These are phyloP conservation scores for Gibbula magus DNA, from an alignment of 2,888 invertebrate species.

Conservation along the genomic window DNA sequence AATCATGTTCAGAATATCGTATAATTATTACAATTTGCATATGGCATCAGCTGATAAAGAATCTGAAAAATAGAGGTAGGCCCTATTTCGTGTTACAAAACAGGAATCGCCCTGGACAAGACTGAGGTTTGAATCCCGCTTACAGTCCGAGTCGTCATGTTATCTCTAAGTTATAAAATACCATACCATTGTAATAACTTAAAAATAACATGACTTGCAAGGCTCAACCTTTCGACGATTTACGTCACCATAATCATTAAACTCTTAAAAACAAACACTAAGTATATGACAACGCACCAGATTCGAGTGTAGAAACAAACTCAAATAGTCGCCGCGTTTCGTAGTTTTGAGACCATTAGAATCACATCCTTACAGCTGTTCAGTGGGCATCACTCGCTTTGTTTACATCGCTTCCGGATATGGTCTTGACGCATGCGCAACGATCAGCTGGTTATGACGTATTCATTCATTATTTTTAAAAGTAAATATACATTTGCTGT, in stretches of 20 bases:
- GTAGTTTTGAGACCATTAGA: too few species aligned
- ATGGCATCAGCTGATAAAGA: too few species aligned
- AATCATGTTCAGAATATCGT: too few species aligned
- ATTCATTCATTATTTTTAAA: background rate
- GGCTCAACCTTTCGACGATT: background rate
- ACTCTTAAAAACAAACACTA: background rate
- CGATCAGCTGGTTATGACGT: background rate
- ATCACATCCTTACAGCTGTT: too few species aligned
- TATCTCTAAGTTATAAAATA: background rate
- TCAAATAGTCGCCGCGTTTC: too few species aligned
- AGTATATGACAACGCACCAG: background rate
- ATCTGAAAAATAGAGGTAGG: too few species aligned
- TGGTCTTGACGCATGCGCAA: background rate
- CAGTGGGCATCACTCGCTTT: background rate
- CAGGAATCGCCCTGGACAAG: too few species aligned
- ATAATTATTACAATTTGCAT: too few species aligned
- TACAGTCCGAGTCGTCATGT: too few species aligned
- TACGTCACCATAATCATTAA: background rate
- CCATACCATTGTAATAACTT: background rate
- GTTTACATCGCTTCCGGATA: constrained; percentile 25
- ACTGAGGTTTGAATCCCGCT: too few species aligned
- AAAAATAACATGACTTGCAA: background rate
- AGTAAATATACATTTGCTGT: too few species aligned
- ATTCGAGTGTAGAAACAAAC: background rate
- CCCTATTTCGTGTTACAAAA: too few species aligned